Percentiles rank a stretch among this genome's conserved stretches.
phyloP scores from a whole-genome alignment of 2,888 invertebrate genomes.

The Chironomus riparius region DNA sequence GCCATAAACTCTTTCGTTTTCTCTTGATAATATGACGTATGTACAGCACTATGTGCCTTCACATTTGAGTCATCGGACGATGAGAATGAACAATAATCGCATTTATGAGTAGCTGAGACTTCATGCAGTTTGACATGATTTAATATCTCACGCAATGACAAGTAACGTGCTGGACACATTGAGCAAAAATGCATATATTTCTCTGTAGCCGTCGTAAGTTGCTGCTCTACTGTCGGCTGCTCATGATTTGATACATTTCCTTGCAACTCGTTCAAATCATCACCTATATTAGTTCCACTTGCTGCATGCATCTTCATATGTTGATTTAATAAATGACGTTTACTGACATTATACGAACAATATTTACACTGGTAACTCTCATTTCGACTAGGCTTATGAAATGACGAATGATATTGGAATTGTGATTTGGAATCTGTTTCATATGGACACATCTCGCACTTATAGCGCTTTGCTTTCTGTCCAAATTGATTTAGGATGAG shows the following conservation, averaged over 20 bases:
- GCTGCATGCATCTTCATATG: constrained; percentile 69
- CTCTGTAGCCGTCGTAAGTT: constrained; percentile 32
- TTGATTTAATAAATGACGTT: constrained; percentile 70
- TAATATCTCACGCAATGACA: constrained; percentile 62
- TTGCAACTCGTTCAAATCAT: constrained; percentile 36
- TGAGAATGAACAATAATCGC: constrained; percentile 68
- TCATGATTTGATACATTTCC: constrained; percentile 32
- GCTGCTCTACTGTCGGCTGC: constrained; percentile 35
- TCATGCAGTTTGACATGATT: constrained; percentile 65
- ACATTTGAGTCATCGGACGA: constrained; percentile 61
- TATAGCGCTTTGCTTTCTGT: constrained; percentile 54
- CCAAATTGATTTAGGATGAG: constrained; percentile 4
- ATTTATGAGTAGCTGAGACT: constrained; percentile 53
- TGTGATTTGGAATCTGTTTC: constrained; percentile 79
- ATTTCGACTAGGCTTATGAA: constrained; percentile 49
- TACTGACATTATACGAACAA: constrained; percentile 76
- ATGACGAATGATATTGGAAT: constrained; percentile 77
- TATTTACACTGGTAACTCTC: constrained; percentile 60
- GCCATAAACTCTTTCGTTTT: constrained; percentile 60
- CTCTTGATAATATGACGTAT: constrained; percentile 69
- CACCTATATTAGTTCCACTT: constrained; percentile 34
- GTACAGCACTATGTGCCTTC: constrained; percentile 59
- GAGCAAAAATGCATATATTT: constrained; percentile 61
- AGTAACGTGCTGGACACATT: constrained; percentile 75
- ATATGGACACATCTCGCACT: constrained; percentile 73